These are phyloP conservation scores for Acipenser ruthenus DNA, from an alignment of 2,797 vertebrate genomes.

Conservation along the genomic window DNA sequence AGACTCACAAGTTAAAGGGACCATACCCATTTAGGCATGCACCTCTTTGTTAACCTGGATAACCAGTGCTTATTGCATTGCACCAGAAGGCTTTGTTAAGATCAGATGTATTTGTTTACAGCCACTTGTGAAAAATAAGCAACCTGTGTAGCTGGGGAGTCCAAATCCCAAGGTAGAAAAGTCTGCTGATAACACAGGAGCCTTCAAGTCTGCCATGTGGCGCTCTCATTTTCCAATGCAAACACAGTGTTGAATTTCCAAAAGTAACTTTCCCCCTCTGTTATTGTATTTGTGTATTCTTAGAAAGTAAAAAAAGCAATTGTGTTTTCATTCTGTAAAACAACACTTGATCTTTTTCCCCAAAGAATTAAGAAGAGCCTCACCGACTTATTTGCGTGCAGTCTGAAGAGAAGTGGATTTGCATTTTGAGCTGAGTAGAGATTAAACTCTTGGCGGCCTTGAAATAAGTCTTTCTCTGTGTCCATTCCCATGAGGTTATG, in stretches of 20 bases:
- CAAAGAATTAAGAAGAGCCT: slow-evolving; percentile 34
- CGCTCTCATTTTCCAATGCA: slow-evolving; percentile 45
- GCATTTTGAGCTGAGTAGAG: slow-evolving; percentile 46
- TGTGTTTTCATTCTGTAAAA: slow-evolving; percentile 33
- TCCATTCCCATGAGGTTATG: slow-evolving; percentile 60
- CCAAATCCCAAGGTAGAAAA: slow-evolving; percentile 47
- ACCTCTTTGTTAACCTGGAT: slow-evolving; percentile 5
- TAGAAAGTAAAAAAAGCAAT: slow-evolving; percentile 36
- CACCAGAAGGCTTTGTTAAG: slow-evolving; percentile 8
- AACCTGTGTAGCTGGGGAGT: slow-evolving; percentile 38
- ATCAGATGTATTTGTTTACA: slow-evolving; percentile 37
- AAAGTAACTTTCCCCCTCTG: slow-evolving; percentile 43
- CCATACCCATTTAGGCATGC: too few relatives aligned
- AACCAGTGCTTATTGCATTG: background rate
- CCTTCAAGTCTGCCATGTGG: slow-evolving; percentile 51
- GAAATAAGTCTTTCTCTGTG: slow-evolving; percentile 62
- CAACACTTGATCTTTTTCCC: slow-evolving; percentile 29
- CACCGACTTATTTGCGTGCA: slow-evolving; percentile 37
- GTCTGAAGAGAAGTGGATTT: slow-evolving; percentile 45
- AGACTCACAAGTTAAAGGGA: background rate
- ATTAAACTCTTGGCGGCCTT: slow-evolving; percentile 55
- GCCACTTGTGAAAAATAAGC: slow-evolving; percentile 38
- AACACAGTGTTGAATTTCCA: slow-evolving; percentile 59
- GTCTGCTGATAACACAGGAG: slow-evolving; percentile 58
- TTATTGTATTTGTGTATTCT: slow-evolving; percentile 42